A percentile compares a stretch with the other conserved stretches of the same genome.
Conservation (phyloP, 2,888 invertebrate genomes). For the Doris montereyensis region DNA sequence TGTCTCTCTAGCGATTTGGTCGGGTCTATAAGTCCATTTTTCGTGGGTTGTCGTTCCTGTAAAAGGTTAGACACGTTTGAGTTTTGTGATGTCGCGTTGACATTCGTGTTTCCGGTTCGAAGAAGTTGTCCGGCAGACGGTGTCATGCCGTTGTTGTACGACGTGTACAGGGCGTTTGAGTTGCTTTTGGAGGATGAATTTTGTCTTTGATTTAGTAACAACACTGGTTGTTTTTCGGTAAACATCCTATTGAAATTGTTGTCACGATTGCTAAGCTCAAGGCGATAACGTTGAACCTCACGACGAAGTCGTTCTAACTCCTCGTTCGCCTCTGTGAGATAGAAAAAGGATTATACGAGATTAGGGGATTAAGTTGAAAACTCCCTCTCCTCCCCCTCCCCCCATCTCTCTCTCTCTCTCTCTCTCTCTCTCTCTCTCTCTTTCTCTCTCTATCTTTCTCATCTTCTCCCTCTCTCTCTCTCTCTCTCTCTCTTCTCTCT, state of each 20-base stretch:
- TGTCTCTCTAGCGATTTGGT: not conserved
- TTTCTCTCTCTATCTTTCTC: not conserved
- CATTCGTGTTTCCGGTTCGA: not conserved
- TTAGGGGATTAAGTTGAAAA: not conserved
- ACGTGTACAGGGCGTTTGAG: not conserved
- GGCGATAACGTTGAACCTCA: slow-evolving; percentile 66
- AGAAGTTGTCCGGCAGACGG: not conserved
- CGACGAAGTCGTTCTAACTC: slow-evolving; percentile 67
- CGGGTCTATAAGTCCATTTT: not conserved
- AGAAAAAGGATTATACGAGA: not conserved
- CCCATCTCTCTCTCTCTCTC: not conserved
- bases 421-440: not conserved
- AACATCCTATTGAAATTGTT: slow-evolving; percentile 71
- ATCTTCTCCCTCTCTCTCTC: not conserved
- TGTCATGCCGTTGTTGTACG: not conserved
- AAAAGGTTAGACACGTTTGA: not conserved
- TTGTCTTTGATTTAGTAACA: slow-evolving; percentile 57
- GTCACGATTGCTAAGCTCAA: slow-evolving; percentile 70
- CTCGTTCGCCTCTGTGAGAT: slow-evolving; percentile 61
- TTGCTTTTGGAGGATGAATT: not conserved
- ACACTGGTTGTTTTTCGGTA: slow-evolving; percentile 61
- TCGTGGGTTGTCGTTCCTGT: not conserved
- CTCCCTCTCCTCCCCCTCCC: not conserved
- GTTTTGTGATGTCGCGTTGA: not conserved
- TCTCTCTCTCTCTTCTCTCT: not conserved